Evolutionary conservation across 2,888 invertebrate species (phyloP).

Genomic region (Brachypterus glaber): DNA sequence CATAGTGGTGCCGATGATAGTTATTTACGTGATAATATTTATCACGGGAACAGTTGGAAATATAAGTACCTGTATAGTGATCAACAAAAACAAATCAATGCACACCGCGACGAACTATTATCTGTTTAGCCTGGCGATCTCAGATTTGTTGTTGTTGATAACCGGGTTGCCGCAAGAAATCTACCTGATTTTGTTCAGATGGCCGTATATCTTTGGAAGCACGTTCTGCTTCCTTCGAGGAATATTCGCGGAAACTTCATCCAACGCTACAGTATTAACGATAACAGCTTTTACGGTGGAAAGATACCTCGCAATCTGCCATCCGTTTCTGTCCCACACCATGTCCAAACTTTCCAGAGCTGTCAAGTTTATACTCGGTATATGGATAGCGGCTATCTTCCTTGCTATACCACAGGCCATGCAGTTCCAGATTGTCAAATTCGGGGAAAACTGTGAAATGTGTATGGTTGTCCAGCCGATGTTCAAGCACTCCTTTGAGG

Average conservation of each 20-base stretch:
- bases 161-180: slow-evolving; percentile 79
- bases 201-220: slow-evolving; percentile 70
- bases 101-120: slow-evolving; percentile 76
- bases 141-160: slow-evolving; percentile 67
- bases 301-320: slow-evolving; percentile 61
- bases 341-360: slow-evolving; percentile 82
- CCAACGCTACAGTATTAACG: slow-evolving; percentile 62
- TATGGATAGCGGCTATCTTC: slow-evolving; percentile 71
- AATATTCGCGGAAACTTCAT: slow-evolving; percentile 69
- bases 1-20: slow-evolving; percentile 58
- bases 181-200: slow-evolving; percentile 66
- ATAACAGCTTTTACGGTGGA: slow-evolving; percentile 65
- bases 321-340: slow-evolving; percentile 63
- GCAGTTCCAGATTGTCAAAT: slow-evolving; percentile 40
- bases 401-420: slow-evolving; percentile 65
- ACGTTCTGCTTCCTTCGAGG: slow-evolving; percentile 70
- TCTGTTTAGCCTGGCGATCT: slow-evolving; percentile 74
- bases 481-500: slow-evolving; percentile 63
- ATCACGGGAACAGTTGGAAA: slow-evolving; percentile 65
- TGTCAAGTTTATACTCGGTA: slow-evolving; percentile 64
- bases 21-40: slow-evolving; percentile 70
- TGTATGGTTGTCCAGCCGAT: slow-evolving; percentile 27
- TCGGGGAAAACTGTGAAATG: slow-evolving; percentile 35
- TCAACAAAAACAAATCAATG: slow-evolving; percentile 72
- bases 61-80: slow-evolving; percentile 75